phyloP scores from a whole-genome alignment of 2,888 invertebrate species.

The Octonoba sinensis region DNA sequence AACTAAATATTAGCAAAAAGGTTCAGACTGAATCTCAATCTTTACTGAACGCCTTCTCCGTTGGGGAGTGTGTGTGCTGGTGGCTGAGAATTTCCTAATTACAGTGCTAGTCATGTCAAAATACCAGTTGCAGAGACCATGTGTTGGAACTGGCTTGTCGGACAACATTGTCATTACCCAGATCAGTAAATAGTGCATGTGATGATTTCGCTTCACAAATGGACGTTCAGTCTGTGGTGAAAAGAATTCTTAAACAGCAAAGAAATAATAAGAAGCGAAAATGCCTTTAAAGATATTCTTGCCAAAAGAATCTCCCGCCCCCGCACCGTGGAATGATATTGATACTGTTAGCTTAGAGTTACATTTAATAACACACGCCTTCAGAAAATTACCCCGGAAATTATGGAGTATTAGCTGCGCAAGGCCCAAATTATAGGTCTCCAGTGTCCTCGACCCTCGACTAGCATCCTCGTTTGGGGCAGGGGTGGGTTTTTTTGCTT shows the following conservation, averaged over 20 bases:
- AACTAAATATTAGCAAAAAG: too few relatives aligned
- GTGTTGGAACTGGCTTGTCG: conserved; percentile 42
- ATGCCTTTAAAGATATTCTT: conserved; percentile 21
- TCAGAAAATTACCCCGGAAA: conserved; percentile 42
- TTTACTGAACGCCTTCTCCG: too few relatives aligned
- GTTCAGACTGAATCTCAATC: too few relatives aligned
- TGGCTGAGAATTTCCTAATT: conserved; percentile 27
- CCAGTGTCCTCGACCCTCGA: conserved; percentile 37
- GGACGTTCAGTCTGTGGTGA: conserved; percentile 55
- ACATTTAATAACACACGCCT: conserved; percentile 61
- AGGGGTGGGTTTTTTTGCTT: neutral
- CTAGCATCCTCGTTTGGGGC: conserved; percentile 19
- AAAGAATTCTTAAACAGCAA: conserved; percentile 21
- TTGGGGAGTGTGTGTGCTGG: conserved; percentile 19
- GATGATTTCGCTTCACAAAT: conserved; percentile 40
- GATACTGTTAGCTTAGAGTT: conserved; percentile 62
- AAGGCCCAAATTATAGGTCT: conserved; percentile 47
- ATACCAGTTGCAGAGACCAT: conserved; percentile 51
- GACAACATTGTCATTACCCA: conserved; percentile 55
- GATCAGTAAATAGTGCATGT: conserved; percentile 35
- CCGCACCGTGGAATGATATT: conserved; percentile 32
- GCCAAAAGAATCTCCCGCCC: conserved; percentile 20
- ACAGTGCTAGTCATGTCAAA: conserved; percentile 44
- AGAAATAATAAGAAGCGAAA: conserved; percentile 19
- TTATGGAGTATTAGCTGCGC: conserved; percentile 44